Percentiles rank a stretch among this genome's conserved stretches.
These are phyloP conservation scores for Holocentrus rufus DNA, from an alignment of 2,797 vertebrate species.

Conservation along the genomic window DNA sequence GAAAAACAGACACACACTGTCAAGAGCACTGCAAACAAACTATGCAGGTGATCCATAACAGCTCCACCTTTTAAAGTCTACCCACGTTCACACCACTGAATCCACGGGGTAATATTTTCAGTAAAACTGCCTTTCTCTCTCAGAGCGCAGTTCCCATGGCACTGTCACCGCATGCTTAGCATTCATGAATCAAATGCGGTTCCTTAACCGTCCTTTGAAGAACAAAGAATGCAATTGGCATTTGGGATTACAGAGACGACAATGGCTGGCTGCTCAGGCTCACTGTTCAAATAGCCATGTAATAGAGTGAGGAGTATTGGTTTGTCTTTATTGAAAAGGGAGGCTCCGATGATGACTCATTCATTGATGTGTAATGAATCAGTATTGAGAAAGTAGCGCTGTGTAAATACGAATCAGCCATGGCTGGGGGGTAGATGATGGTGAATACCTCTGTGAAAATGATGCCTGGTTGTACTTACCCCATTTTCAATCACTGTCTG, in stretches of 20 bases:
- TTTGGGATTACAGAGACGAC: slow-evolving; percentile 31
- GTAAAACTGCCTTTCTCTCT: slow-evolving; percentile 14
- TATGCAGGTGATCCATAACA: slow-evolving; percentile 10
- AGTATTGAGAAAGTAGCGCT: slow-evolving; percentile 9
- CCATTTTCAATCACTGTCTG: not conserved
- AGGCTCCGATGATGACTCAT: slow-evolving; percentile 56
- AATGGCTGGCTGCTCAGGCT: slow-evolving; percentile 24
- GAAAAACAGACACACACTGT: not conserved
- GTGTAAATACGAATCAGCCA: slow-evolving; percentile 26
- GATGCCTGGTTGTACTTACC: slow-evolving; percentile 12
- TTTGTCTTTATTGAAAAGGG: slow-evolving; percentile 49
- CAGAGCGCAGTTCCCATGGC: not conserved
- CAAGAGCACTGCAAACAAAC: not conserved
- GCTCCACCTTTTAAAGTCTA: slow-evolving; percentile 19
- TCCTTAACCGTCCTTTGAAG: slow-evolving; percentile 27
- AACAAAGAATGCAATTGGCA: slow-evolving; percentile 22
- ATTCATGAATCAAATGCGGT: slow-evolving; percentile 19
- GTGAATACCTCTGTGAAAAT: slow-evolving; percentile 10
- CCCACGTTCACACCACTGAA: slow-evolving; percentile 14
- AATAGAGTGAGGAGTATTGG: slow-evolving; percentile 32
- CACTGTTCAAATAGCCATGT: slow-evolving; percentile 43
- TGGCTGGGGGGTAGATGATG: not conserved
- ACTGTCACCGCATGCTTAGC: not conserved
- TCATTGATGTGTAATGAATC: slow-evolving; percentile 48
- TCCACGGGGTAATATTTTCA: slow-evolving; percentile 21